Evolutionary conservation across 2,888 invertebrate species (phyloP), one percentile per base, ranked within the genome.

Genomic region (Synergus itoensis): DNA sequence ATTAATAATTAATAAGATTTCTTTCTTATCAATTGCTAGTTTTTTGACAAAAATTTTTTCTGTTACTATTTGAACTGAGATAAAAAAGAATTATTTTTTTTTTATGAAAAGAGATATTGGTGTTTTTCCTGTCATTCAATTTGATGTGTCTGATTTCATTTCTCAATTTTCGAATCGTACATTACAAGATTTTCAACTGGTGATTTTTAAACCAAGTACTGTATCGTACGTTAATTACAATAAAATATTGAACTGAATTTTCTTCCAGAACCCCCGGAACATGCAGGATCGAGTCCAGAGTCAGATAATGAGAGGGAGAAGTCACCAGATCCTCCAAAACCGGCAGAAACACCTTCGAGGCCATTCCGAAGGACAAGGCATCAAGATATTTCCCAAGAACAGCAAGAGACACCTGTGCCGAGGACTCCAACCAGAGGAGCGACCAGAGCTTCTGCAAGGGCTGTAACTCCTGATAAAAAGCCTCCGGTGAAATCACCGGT

Each of bases 271-370:
- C 1, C 76, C 57, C 78, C n/a, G 67, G 62, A 78, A n/a, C 79
- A 80, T 53, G 11, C 48, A 36, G 81, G 80, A 16, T 60, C 75
- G 43, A 69, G 43, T 9, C 77, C 80, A n/a, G 83, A 84, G 12
- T 79, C 79, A 40, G 73, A 73, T 78, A 85, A 87, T 75, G 86
- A 86, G 11, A 80, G 77, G 82, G 88, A 88, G 69, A 88, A 83
- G 78, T 83, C 87, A 3, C 84, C 84, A 8, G 91, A 91, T 53
- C 83, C 87, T 4, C 21, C 84, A 1, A 89, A 86, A 80, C 65
- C 86, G 4, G 81, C 86, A 0, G 77, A 84, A 18, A 73, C 84
- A 1, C 80, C 82, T 57, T 80, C 84, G 5, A 87, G 89, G 2
- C 87, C 88, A 5, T 80, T 81, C 4, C 76, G 84, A 43, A 82